Percentiles rank a stretch among this genome's conserved stretches.
Evolutionary conservation across 53 echinoderm and acorn worm genomes (phyloP).

Genomic region (Astropecten irregularis): DNA sequence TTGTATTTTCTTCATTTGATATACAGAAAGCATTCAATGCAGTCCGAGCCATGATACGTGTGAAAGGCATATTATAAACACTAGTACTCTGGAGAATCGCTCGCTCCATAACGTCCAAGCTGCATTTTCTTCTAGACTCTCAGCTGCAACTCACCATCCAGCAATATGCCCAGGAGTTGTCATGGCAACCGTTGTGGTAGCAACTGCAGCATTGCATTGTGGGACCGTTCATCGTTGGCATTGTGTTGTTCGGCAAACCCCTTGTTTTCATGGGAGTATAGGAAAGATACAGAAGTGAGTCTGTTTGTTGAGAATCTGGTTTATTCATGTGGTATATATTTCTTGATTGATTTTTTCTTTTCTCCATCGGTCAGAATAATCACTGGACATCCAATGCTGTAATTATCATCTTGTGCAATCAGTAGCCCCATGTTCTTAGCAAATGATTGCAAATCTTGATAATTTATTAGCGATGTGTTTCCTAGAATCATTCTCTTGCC

Average conservation of each 20-base stretch:
- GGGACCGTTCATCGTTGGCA: conserved; percentile 1
- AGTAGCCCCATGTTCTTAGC: too few species aligned
- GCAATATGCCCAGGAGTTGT: background rate
- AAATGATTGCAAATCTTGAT: too few species aligned
- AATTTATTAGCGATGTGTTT: too few species aligned
- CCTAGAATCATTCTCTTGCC: too few species aligned
- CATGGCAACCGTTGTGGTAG: conserved; percentile 17
- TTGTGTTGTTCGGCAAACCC: too few species aligned
- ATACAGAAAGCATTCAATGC: conserved; percentile 99
- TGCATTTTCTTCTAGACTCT: conserved; percentile 35
- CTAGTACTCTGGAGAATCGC: background rate
- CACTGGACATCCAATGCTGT: too few species aligned
- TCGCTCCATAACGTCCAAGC: conserved; percentile 22
- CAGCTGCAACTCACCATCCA: conserved; percentile 29
- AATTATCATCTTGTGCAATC: too few species aligned
- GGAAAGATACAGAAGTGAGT: too few species aligned
- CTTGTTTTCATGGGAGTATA: too few species aligned
- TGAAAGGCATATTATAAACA: conserved; percentile 60
- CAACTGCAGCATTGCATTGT: conserved; percentile 11
- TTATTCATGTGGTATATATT: too few species aligned
- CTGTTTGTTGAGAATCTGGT: background rate
- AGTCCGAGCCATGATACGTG: conserved; percentile 96
- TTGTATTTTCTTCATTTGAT: conserved; percentile 10
- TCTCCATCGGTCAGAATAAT: too few species aligned
- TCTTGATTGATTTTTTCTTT: too few species aligned